A percentile compares a stretch with the other conserved stretches of the same genome.
These are phyloP conservation scores for Prorops nasuta DNA, from an alignment of 1,140 invertebrate species.

Conservation along the genomic window DNA sequence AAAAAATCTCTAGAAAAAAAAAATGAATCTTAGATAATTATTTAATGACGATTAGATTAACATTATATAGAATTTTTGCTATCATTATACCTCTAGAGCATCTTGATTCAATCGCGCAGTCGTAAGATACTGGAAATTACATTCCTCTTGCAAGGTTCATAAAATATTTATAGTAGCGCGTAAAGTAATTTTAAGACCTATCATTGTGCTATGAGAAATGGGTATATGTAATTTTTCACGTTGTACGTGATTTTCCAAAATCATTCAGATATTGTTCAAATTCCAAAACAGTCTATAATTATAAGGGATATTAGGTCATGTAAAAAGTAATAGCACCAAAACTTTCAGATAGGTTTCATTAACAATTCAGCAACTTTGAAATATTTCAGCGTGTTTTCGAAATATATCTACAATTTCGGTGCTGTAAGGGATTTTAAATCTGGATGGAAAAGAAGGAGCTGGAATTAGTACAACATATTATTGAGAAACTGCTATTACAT, in stretches of 20 bases:
- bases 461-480: not conserved
- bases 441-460: not conserved
- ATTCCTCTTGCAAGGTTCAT: not conserved
- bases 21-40: not conserved
- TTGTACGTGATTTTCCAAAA: not conserved
- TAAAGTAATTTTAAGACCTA: slow-evolving; percentile 10
- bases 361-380: not conserved
- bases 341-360: not conserved
- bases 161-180: slow-evolving; percentile 4
- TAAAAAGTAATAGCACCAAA: not conserved
- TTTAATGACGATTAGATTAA: not conserved
- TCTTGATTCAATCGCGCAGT: slow-evolving; percentile 10
- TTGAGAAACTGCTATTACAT: not conserved
- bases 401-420: too few species aligned
- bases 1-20: slow-evolving; percentile 14
- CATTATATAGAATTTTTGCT: not conserved
- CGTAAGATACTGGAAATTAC: slow-evolving; percentile 8
- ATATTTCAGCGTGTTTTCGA: too few species aligned
- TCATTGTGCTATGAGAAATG: slow-evolving; percentile 7
- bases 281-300: not conserved
- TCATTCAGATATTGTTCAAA: slow-evolving; percentile 2
- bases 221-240: not conserved
- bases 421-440: too few species aligned
- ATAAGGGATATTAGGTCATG: not conserved
- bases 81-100: slow-evolving; percentile 8